Conservation (phyloP, 2,797 vertebrate species). For the Hirundo rustica region DNA sequence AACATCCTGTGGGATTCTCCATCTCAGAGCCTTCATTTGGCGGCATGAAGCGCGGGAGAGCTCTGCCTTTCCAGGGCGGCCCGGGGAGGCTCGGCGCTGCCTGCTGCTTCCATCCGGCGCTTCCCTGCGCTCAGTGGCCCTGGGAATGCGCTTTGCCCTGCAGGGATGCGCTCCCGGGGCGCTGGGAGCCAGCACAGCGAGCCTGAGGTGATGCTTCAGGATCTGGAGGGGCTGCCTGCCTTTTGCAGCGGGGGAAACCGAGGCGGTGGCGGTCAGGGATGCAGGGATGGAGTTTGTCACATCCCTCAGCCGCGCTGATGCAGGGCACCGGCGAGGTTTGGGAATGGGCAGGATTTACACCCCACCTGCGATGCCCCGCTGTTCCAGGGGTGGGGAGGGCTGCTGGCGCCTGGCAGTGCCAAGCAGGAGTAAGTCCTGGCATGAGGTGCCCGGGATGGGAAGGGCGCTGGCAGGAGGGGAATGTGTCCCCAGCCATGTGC, state of each 20-base stretch:
- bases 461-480: neutral
- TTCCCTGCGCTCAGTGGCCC: neutral
- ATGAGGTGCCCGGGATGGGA: neutral
- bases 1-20: neutral
- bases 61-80: neutral
- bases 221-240: neutral
- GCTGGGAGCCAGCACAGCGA: neutral
- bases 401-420: neutral
- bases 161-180: neutral
- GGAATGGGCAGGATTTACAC: neutral
- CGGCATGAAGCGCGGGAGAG: neutral
- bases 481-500: neutral
- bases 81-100: neutral
- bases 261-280: accelerated
- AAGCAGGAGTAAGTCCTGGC: neutral
- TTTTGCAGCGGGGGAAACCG: neutral
- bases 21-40: neutral
- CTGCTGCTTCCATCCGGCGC: accelerated
- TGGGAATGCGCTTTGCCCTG: accelerated
- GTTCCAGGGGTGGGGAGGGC: accelerated
- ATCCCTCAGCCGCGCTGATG: neutral
- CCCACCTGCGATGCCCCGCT: accelerated
- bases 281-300: neutral
- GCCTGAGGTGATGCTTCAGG: neutral
- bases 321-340: neutral